phyloP scores from a whole-genome alignment of 2,888 invertebrate genomes.

The Homarus gammarus region DNA sequence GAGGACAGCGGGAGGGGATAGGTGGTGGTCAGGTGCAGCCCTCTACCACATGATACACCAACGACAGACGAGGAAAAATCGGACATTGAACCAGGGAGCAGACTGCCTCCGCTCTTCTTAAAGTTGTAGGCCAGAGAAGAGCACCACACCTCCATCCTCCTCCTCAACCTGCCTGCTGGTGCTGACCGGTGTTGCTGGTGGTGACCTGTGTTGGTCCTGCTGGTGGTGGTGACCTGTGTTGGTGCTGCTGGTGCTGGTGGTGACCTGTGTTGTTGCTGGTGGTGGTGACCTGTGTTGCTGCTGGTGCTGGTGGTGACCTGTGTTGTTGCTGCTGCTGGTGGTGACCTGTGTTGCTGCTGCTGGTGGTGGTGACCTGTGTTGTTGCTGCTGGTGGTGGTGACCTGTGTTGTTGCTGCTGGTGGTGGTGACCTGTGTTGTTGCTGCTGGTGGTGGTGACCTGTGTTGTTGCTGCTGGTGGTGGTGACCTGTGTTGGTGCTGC shows the following conservation, averaged over 20 bases:
- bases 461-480: background rate
- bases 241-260: background rate
- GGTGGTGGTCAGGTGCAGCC: no score
- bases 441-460: background rate
- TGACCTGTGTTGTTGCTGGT: background rate
- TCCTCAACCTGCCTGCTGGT: background rate
- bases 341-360: background rate
- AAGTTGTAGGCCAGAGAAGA: slow-evolving; percentile 7
- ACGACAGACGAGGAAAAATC: background rate
- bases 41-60: background rate
- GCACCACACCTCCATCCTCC: no score
- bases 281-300: background rate
- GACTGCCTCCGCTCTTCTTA: slow-evolving; percentile 13
- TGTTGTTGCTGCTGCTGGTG: background rate
- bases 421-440: background rate
- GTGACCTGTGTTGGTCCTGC: background rate
- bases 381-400: background rate
- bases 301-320: background rate
- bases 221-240: background rate
- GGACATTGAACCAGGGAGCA: background rate
- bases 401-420: background rate
- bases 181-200: background rate
- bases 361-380: background rate
- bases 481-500: no score
- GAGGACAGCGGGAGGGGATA: no score